Evolutionary conservation across 2,797 vertebrate species (phyloP).

Genomic region (Eospalax fontanierii): DNA sequence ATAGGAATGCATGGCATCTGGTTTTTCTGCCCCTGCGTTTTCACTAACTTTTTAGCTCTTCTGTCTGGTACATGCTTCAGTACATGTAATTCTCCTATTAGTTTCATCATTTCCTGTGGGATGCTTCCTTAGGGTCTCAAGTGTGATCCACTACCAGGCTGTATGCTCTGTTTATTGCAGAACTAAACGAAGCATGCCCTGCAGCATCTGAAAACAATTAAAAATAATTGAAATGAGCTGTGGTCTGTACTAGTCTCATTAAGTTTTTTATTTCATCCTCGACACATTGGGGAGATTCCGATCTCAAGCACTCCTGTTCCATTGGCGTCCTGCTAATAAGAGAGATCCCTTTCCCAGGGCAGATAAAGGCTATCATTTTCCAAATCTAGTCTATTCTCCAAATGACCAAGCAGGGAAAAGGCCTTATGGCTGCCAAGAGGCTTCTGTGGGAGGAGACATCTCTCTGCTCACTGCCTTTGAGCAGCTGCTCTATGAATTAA

Average conservation of each 20-base stretch:
- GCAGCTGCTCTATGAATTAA: constrained; percentile 90
- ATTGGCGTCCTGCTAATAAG: constrained; percentile 55
- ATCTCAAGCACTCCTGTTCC: constrained; percentile 45
- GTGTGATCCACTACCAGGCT: constrained; percentile 68
- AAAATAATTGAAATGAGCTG: constrained; percentile 88
- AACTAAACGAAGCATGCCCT: constrained; percentile 89
- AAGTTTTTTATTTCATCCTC: constrained; percentile 83
- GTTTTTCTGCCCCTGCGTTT: constrained; percentile 33
- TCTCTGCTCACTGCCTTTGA: constrained; percentile 76
- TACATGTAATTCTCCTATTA: constrained; percentile 65
- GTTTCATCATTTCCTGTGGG: constrained; percentile 82
- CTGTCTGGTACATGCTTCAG: constrained; percentile 54
- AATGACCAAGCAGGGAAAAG: constrained; percentile 43
- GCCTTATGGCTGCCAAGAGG: constrained; percentile 22
- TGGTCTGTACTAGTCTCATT: constrained; percentile 84
- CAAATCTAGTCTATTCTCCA: background rate
- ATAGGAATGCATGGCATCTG: background rate
- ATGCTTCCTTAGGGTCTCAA: constrained; percentile 80
- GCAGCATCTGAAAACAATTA: constrained; percentile 91
- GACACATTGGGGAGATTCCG: constrained; percentile 72
- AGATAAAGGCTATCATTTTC: background rate
- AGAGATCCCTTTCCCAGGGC: constrained; percentile 41
- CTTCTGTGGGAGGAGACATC: constrained; percentile 73
- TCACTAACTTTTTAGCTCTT: constrained; percentile 67
- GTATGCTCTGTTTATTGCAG: constrained; percentile 85